Base-by-base conservation (phyloP, 2,113 vertebrate species). In the Rallus limicola region DNA sequence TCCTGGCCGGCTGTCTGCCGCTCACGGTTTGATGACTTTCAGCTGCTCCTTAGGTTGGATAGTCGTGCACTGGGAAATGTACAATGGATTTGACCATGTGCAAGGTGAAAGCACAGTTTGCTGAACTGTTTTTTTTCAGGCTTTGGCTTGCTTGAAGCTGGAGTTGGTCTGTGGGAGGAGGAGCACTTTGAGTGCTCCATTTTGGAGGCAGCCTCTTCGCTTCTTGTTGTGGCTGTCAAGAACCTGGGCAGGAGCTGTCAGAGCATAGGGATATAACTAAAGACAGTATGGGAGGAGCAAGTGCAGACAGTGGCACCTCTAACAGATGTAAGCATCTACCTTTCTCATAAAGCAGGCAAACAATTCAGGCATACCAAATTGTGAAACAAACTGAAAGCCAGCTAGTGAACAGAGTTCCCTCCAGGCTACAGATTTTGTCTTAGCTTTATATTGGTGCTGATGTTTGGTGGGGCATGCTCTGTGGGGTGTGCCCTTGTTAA, bases 61-160 rank as follows among this genome's bases (percentile, higher is more conserved):
- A 25, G 62, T 23, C 29, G 4, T 19, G 42, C 25, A 10, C 34
- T 24, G 36, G 69, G 72, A 75, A 46, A 4, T 2, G 17, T 16
- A 6, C 1, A 2, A 7, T 44, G 46, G 60, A 10, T 36, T 40
- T 86, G 52, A 23, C 13, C 1, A 0, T 7, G 36, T 29, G 63
- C 10, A 6, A 0, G 3, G 48, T 10, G 44, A 86, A 16, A 6
- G 48, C 42, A 19, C 33, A 3, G 4, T 29, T 28, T 38, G 58
- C 31, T 50, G n/a, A 52, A 25, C 10, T 3, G 19, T 4, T 58
- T 71, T 71, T 80, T 33, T 62, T 60, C 29, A 17, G 16, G 6
- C 26, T 46, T 33, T 1, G 8, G 13, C 33, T 82, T 68, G 33
- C 33, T 29, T 4, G 17, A 38, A 78, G 42, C 56, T 91, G 42